These are phyloP conservation scores for Temnothorax rugatulus DNA, from an alignment of 2,888 invertebrate species.

Conservation along the genomic window DNA sequence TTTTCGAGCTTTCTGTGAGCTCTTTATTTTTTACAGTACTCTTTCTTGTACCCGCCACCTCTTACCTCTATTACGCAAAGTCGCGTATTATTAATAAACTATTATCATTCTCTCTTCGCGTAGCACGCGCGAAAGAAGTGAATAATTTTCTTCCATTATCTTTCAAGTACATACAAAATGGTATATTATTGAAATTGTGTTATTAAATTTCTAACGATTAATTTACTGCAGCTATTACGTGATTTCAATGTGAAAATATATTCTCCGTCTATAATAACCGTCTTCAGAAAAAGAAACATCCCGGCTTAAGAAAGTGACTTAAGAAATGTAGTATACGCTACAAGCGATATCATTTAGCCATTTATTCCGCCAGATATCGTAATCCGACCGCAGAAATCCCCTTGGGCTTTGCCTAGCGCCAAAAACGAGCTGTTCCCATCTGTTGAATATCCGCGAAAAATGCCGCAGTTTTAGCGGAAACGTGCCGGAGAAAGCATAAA, in stretches of 20 bases:
- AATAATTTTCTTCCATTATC: neutral
- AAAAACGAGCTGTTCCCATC: slow-evolving; percentile 52
- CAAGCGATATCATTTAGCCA: slow-evolving; percentile 56
- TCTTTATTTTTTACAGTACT: slow-evolving; percentile 14
- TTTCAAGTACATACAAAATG: neutral
- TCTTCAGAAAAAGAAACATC: slow-evolving; percentile 21
- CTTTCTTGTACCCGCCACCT: slow-evolving; percentile 12
- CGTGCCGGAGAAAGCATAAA: slow-evolving; percentile 56
- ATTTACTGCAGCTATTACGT: neutral
- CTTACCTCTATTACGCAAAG: neutral
- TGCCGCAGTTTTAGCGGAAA: slow-evolving; percentile 33
- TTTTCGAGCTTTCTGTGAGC: neutral
- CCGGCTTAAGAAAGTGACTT: slow-evolving; percentile 28
- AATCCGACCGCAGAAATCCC: slow-evolving; percentile 50
- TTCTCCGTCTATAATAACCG: neutral
- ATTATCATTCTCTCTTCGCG: neutral
- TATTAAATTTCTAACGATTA: slow-evolving; percentile 18
- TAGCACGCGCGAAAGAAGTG: neutral
- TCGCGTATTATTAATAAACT: slow-evolving; percentile 21
- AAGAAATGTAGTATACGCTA: slow-evolving; percentile 40
- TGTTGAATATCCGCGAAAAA: slow-evolving; percentile 60
- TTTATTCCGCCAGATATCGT: slow-evolving; percentile 50
- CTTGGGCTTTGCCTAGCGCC: slow-evolving; percentile 38
- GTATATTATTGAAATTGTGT: neutral
- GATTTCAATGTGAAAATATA: neutral